Percentiles rank a stretch among this genome's conserved stretches.
These are phyloP conservation scores for Coronaproctus castanopsis DNA, from an alignment of 2,888 invertebrate genomes.

Conservation along the genomic window DNA sequence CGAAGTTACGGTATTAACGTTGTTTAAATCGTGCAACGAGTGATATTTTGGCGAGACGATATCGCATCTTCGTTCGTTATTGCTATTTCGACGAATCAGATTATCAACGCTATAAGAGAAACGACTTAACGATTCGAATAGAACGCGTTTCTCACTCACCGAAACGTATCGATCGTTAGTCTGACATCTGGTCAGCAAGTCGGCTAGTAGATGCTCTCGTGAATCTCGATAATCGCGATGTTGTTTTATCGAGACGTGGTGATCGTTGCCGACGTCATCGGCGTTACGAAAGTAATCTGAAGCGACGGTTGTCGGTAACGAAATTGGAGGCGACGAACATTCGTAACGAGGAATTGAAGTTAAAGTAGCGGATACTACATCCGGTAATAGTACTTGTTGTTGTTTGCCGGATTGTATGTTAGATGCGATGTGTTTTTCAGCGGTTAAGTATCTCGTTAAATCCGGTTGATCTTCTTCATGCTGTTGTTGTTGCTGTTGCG, in stretches of 20 bases:
- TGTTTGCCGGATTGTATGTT: no score
- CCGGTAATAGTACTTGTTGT: no score
- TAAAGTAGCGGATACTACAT: background rate
- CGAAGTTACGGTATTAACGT: background rate
- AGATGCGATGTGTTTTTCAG: no score
- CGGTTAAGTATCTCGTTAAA: no score
- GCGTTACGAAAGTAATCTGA: background rate
- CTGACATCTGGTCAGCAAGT: slow-evolving; percentile 18
- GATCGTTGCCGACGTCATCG: background rate
- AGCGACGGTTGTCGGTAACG: background rate
- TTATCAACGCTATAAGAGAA: slow-evolving; percentile 26
- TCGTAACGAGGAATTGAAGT: background rate
- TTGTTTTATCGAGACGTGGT: background rate
- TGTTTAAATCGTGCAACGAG: background rate
- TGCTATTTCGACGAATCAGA: background rate
- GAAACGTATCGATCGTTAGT: slow-evolving; percentile 33
- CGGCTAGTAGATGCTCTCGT: background rate
- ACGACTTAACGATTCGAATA: slow-evolving; percentile 44
- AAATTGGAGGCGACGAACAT: background rate
- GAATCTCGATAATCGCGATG: background rate
- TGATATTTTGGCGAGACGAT: background rate
- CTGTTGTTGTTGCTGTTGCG: background rate
- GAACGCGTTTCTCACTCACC: slow-evolving; percentile 44
- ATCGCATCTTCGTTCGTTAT: background rate
- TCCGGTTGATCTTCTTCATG: background rate